Evolutionary conservation across 2,888 invertebrate species (phyloP), one percentile per base, ranked within the genome.

Genomic region (Nebria brevicollis): DNA sequence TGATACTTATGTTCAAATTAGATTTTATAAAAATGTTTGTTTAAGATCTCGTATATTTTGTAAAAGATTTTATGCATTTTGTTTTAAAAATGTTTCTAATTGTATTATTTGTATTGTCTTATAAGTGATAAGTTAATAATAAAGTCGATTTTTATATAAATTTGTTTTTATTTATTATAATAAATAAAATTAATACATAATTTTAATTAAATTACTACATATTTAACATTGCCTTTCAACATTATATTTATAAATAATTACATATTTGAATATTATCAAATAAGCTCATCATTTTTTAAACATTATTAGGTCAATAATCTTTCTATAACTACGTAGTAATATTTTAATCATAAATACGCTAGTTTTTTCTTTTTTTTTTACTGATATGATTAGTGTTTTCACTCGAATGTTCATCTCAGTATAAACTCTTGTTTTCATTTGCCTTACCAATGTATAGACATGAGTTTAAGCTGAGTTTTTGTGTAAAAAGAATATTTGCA

Each of bases 1-100:
- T 81, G 81, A 81, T 81, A 81, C 73, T 77, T 77, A 77, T 81
- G 81, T 81, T 81, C 81, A 81, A 81, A 81, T 81, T 81, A 81
- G 77, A 77, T 72, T 80, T 75, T 20, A 72, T 77, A 72, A 41
- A 65, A 65, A 64, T 42, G 66, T 80, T 75, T 79, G 70, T 34
- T 72, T 73, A 65, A 81, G 81, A 81, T 81, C 77, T 81, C 77
- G 66, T 75, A 54, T 73, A 77, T 20, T 77, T 72, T 81, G 72
- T 77, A 75, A 42, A 77, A 66, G n/a, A 66, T 25, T 42, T 41
- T 65, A 73, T 72, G 64, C 77, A 81, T 81, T 81, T 81, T 77
- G 81, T 81, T 81, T 43, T 81, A 77, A 73, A 81, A 81, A 81
- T 81, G 72, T 66, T 75, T 64, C 54, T 75, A 81, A 66, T 74